Evolutionary conservation across 2,797 vertebrate genomes (phyloP), one percentile per base, ranked within the genome.

Genomic region (Manis javanica): DNA sequence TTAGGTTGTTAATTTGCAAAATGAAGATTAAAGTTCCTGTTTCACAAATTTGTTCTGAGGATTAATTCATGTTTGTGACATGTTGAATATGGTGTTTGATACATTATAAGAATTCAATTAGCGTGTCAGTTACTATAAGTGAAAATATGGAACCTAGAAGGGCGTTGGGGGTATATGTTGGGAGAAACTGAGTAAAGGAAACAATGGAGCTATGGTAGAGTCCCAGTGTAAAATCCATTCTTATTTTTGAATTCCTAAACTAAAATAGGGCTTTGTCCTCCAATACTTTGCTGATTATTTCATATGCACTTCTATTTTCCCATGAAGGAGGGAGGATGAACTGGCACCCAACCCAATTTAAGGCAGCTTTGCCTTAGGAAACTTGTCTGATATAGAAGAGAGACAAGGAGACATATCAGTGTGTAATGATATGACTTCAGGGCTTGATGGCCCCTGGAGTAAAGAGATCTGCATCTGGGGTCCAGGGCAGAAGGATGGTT

Each of bases 1-100:
- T 77, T 46, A 61, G 39, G 64, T 90, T 88, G 37, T 57, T 90
- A 75, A 75, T 82, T 59, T 72, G 31, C 53, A 95, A 92, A 96
- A 74, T 68, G 42, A 83, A 90, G 63, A 24, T 88, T 24, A 31
- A 13, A 69, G 63, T 78, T 93, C 49, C 51, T 87, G 63, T 26
- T 57, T 92, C 23, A n/a, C 19, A 86, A 89, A 37, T 78, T 82
- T 90, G 77, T 46, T 92, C 59, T 53, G 46, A 91, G 34, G n/a
- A 71, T 75, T 71, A 84, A 86, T 57, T 18, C 8, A 49, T 89
- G 18, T 49, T 72, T 95, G 57, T 72, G 42, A 69, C 16, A 21
- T 55, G 21, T 93, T 75, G 93, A 91, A 77, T 74, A 61, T 6
- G 69, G 13, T 74, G 42, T 85, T 64, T 79, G 57, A n/a, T 55